A percentile compares a stretch with the other conserved stretches of the same genome.
Evolutionary conservation across 2,888 invertebrate genomes (phyloP).

Genomic region (Thysanoteuthis rhombus): DNA sequence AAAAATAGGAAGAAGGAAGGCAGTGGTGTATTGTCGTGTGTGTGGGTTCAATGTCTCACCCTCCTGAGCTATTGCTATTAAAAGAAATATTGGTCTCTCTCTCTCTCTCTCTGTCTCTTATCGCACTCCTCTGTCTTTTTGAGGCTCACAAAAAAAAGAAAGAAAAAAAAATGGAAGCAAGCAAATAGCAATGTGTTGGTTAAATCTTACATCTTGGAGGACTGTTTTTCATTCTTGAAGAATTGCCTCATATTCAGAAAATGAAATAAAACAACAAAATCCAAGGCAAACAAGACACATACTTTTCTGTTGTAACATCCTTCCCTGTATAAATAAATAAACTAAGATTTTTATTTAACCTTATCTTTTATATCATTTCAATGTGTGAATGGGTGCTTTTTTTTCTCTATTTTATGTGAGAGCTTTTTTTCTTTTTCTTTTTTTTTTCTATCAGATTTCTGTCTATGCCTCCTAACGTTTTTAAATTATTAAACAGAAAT

Average conservation of each 20-base stretch:
- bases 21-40: background rate
- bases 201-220: background rate
- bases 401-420: background rate
- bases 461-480: too few relatives aligned
- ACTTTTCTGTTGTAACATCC: slow-evolving; percentile 26
- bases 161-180: background rate
- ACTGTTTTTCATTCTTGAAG: background rate
- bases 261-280: background rate
- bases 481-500: background rate
- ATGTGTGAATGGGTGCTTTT: background rate
- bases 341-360: slow-evolving; percentile 28
- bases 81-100: background rate
- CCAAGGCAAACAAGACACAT: background rate
- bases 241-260: background rate
- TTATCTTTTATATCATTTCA: background rate
- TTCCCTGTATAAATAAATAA: slow-evolving; percentile 30
- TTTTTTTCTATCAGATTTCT: background rate
- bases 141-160: background rate
- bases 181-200: slow-evolving; percentile 12
- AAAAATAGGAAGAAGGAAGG: background rate
- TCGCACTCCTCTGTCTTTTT: background rate
- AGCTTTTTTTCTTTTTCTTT: background rate
- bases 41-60: background rate
- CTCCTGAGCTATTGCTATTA: slow-evolving; percentile 12
- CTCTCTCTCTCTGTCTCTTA: background rate